Base-by-base conservation (phyloP, 2,797 vertebrate species). In the Cossypha heuglini region DNA sequence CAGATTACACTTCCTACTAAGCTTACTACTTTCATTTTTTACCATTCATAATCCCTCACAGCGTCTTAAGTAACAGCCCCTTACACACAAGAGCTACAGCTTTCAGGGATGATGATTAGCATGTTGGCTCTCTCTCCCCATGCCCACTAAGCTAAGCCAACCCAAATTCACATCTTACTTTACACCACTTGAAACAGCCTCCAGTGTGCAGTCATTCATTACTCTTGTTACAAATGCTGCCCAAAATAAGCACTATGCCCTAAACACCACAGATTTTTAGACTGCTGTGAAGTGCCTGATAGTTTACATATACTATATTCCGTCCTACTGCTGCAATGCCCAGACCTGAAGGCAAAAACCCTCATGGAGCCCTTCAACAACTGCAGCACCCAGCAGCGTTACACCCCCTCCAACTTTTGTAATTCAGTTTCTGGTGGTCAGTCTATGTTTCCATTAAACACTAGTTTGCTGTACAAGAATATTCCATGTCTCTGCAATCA, bases 381-480 rank as follows among this genome's bases (percentile, higher is more conserved):
- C 13, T 16, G 20, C 49, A 37, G 48, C 14, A 48, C 19, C 59
- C 26, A 92, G 51, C 17, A 75, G 16, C 7, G 5, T 43, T 58
- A 74, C 9, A 7, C 5, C 9, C 12, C 15, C 15, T 20, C 6
- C 0, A 0, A 21, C 28, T 75, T 78, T 46, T 46, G 1, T 21
- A 77, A 59, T 11, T 68, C 83, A 28, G 0, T 74, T 94, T 71
- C 42, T 79, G 35, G 51, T 6, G 25, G 49, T 19, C 52, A 54
- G 40, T 25, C 73, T 35, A 1, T 9, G 4, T 49, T 86, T 74
- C 58, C 68, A 54, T 38, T 67, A 82, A 63, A 67, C 6, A 4
- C 22, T 3, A 10, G 13, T 25, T 35, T 63, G 59, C 55, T 4
- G 1, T 18, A 8, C 17, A 45, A 67, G 54, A 80, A 64, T 33